A percentile compares a stretch with the other conserved stretches of the same genome.
phyloP scores from a whole-genome alignment of 1,140 invertebrate species.

The Macrocentrus cingulum region DNA sequence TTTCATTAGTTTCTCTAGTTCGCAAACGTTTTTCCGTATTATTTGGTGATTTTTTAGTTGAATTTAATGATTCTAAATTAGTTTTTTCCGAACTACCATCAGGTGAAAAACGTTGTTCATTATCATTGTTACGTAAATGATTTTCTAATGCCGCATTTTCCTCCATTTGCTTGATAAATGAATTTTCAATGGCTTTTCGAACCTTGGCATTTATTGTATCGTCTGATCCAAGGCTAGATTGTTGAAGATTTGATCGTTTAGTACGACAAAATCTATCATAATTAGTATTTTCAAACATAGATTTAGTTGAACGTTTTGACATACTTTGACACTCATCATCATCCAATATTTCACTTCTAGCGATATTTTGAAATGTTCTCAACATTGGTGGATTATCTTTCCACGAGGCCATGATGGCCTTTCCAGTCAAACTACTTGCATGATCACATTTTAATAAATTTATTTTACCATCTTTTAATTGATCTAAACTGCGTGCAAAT shows the following conservation, averaged over 20 bases:
- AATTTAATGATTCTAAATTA: constrained; percentile 14
- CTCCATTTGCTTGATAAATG: constrained; percentile 54
- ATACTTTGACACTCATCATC: constrained; percentile 44
- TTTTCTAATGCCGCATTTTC: constrained; percentile 35
- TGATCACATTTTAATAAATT: constrained; percentile 32
- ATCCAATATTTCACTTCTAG: constrained; percentile 47
- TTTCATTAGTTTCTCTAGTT: constrained; percentile 5
- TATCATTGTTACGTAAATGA: constrained; percentile 17
- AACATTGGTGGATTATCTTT: constrained; percentile 41
- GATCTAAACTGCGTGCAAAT: constrained; percentile 41
- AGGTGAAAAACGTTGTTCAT: constrained; percentile 23
- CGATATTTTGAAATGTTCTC: constrained; percentile 42
- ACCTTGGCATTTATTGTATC: constrained; percentile 44
- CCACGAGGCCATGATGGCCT: constrained; percentile 35
- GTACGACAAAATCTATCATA: constrained; percentile 33
- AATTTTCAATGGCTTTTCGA: constrained; percentile 51
- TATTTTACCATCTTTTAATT: constrained; percentile 41
- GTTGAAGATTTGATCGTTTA: constrained; percentile 23
- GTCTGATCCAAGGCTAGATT: neutral
- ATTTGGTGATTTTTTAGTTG: constrained; percentile 5
- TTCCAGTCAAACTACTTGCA: constrained; percentile 14
- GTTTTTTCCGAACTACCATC: constrained; percentile 27
- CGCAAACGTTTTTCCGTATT: constrained; percentile 27
- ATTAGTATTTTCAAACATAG: constrained; percentile 48
- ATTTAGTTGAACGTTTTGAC: constrained; percentile 44